phyloP scores from a whole-genome alignment of 2,113 vertebrate species.

The Misgurnus anguillicaudatus region DNA sequence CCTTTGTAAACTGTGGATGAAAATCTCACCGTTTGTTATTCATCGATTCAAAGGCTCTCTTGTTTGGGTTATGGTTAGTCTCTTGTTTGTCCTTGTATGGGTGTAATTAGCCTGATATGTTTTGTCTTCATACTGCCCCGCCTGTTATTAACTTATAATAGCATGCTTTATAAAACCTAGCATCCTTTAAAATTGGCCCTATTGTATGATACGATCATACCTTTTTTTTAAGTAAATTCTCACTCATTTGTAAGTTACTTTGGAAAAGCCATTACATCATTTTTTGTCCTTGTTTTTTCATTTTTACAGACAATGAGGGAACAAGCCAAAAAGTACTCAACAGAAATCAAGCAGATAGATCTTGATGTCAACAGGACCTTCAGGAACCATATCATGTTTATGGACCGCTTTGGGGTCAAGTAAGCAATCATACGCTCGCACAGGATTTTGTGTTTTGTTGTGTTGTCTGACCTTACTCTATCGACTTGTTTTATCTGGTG shows the following conservation, averaged over 20 bases:
- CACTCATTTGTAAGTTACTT: too few relatives aligned
- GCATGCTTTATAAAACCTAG: background rate
- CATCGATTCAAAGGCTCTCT: background rate
- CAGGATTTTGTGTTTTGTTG: background rate
- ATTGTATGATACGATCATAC: background rate
- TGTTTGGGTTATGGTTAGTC: slow-evolving; percentile 40
- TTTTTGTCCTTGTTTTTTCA: slow-evolving; percentile 8
- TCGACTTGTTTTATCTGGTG: slow-evolving; percentile 15
- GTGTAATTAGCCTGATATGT: background rate
- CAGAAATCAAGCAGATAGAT: slow-evolving; percentile 92
- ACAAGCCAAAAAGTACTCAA: slow-evolving; percentile 82
- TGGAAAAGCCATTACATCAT: background rate
- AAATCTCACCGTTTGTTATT: background rate
- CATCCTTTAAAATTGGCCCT: background rate
- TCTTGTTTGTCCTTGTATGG: background rate
- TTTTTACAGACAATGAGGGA: slow-evolving; percentile 84
- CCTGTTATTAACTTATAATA: too few relatives aligned
- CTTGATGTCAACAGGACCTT: slow-evolving; percentile 91
- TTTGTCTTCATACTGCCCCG: slow-evolving; percentile 4
- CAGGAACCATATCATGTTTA: slow-evolving; percentile 94
- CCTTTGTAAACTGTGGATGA: background rate
- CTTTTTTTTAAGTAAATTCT: background rate
- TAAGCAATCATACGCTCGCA: slow-evolving; percentile 65
- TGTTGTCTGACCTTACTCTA: slow-evolving; percentile 5
- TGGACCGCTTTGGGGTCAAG: slow-evolving; percentile 90